Conservation (phyloP, 2,797 vertebrate genomes). For the Petrocephalus schoutedeni region DNA sequence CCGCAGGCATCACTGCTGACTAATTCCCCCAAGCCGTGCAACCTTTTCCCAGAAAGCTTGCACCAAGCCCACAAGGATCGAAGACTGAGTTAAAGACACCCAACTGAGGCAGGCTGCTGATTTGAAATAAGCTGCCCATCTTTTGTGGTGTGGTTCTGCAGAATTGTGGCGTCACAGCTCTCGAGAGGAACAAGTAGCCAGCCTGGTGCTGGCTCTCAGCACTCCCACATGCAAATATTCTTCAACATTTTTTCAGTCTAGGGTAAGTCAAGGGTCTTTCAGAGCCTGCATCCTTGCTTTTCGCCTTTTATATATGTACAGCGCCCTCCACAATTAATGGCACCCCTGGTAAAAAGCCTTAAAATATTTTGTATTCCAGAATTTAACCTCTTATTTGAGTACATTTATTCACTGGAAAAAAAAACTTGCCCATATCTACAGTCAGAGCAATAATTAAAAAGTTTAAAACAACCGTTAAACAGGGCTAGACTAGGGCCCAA, state of each 20-base stretch:
- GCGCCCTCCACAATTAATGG: not conserved
- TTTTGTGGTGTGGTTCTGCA: conserved; percentile 3
- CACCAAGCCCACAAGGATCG: not conserved
- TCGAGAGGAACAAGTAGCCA: not conserved
- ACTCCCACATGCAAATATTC: conserved; percentile 1
- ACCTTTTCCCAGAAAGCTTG: not conserved
- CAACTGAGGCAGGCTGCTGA: too few species aligned
- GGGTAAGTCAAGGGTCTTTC: conserved; percentile 2
- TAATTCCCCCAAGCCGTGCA: not conserved
- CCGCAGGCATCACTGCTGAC: not conserved
- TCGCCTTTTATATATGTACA: not conserved
- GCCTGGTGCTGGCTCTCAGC: not conserved
- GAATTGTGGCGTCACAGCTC: not conserved
- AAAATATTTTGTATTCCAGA: too few species aligned
- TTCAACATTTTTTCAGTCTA: not conserved
- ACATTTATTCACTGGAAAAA: too few species aligned
- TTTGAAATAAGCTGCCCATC: not conserved
- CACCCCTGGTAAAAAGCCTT: too few species aligned
- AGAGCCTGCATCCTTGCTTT: not conserved
- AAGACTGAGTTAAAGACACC: not conserved
- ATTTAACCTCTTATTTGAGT: too few species aligned
- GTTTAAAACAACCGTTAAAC: too few species aligned
- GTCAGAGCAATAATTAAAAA: too few species aligned
- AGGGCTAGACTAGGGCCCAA: too few species aligned
- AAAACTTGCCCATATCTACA: too few species aligned